These are phyloP conservation scores for Mirza zaza DNA, from an alignment of 2,113 vertebrate species.

Conservation along the genomic window DNA sequence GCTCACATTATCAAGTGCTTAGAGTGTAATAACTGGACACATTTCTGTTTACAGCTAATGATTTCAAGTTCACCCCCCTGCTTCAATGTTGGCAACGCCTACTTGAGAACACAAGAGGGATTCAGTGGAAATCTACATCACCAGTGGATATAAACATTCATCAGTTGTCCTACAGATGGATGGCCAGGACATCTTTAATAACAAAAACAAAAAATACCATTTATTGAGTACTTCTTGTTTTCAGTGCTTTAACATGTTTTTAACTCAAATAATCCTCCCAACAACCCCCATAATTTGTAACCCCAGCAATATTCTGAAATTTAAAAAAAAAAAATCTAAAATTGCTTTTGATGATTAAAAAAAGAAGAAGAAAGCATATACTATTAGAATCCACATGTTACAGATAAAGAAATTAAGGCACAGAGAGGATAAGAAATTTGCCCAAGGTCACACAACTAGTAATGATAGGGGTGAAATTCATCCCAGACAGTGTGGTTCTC, in stretches of 20 bases:
- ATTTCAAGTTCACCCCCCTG: background rate
- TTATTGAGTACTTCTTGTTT: background rate
- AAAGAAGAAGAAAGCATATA: too few species aligned
- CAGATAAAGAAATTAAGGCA: background rate
- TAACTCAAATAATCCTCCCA: background rate
- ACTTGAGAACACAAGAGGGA: background rate
- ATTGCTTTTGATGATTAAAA: too few species aligned
- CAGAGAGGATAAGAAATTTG: background rate
- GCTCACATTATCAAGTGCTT: background rate
- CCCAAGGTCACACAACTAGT: background rate
- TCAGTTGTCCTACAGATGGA: background rate
- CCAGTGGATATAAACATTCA: background rate
- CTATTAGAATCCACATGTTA: background rate
- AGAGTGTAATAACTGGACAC: background rate
- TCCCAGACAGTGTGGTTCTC: background rate
- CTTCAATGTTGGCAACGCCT: background rate
- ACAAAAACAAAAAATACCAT: background rate
- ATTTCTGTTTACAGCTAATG: background rate
- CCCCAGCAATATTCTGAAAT: too few species aligned
- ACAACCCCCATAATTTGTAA: background rate
- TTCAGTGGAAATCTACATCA: background rate
- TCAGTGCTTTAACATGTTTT: background rate
- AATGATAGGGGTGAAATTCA: background rate
- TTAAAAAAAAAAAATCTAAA: too few species aligned
- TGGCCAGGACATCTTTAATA: background rate